A percentile compares a stretch with the other conserved stretches of the same genome.
phyloP scores from a whole-genome alignment of 2,888 invertebrate species.

The Drosophila paramelanica region DNA sequence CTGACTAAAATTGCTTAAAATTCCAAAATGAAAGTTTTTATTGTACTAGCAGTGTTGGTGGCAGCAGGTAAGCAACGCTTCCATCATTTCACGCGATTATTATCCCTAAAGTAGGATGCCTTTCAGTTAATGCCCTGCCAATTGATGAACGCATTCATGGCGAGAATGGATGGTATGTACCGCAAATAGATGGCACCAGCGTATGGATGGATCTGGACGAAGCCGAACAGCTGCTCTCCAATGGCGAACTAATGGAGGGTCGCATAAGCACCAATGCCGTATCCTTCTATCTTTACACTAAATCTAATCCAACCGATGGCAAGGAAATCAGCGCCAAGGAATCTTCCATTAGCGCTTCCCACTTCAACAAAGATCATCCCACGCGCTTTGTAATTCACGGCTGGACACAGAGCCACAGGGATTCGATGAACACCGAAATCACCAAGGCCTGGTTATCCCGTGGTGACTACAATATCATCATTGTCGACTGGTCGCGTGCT shows the following conservation, averaged over 20 bases:
- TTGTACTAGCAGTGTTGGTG: slow-evolving; percentile 34
- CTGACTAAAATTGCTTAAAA: slow-evolving; percentile 7
- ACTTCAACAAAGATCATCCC: slow-evolving; percentile 60
- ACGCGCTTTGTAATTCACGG: slow-evolving; percentile 86
- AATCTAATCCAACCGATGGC: slow-evolving; percentile 57
- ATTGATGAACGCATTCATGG: slow-evolving; percentile 55
- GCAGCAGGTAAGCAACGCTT: slow-evolving; percentile 41
- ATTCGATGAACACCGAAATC: slow-evolving; percentile 77
- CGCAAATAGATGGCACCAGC: slow-evolving; percentile 56
- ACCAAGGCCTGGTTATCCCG: slow-evolving; percentile 86
- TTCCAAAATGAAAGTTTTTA: slow-evolving; percentile 30
- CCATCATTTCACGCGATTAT: rapidly evolving
- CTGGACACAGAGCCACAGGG: slow-evolving; percentile 86
- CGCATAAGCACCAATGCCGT: slow-evolving; percentile 50
- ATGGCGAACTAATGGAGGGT: slow-evolving; percentile 23
- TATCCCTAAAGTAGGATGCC: not conserved
- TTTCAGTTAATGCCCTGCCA: slow-evolving; percentile 50
- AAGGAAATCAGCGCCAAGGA: slow-evolving; percentile 49
- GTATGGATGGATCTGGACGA: slow-evolving; percentile 61
- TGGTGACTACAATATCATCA: slow-evolving; percentile 87
- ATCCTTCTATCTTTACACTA: slow-evolving; percentile 72
- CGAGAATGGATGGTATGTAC: slow-evolving; percentile 68
- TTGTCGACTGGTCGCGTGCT: slow-evolving; percentile 87
- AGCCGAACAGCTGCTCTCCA: slow-evolving; percentile 41
- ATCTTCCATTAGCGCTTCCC: slow-evolving; percentile 45